phyloP scores from a whole-genome alignment of 2,797 vertebrate genomes.

The Neostethus bicornis region DNA sequence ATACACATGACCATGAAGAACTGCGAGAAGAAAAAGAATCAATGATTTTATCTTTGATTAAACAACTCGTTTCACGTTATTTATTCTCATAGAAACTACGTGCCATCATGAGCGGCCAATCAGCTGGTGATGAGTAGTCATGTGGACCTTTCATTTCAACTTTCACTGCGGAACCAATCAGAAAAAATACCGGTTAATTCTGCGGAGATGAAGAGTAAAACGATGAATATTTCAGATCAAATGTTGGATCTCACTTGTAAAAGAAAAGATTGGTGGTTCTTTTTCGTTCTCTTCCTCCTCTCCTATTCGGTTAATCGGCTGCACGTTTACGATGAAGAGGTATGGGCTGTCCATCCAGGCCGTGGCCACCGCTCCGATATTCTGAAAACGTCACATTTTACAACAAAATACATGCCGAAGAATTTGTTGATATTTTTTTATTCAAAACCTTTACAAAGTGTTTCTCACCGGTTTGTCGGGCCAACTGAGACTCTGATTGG shows the following conservation, averaged over 20 bases:
- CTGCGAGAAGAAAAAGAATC: constrained; percentile 33
- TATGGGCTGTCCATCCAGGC: constrained; percentile 93
- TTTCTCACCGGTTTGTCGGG: constrained; percentile 75
- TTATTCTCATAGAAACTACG: neutral
- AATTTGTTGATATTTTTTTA: neutral
- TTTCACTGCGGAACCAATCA: constrained; percentile 76
- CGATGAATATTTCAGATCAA: neutral
- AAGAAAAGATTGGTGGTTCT: constrained; percentile 58
- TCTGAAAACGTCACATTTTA: constrained; percentile 61
- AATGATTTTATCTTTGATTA: neutral
- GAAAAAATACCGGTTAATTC: neutral
- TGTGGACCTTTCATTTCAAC: constrained; percentile 92
- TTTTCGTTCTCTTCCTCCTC: constrained; percentile 47
- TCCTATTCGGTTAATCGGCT: constrained; percentile 33
- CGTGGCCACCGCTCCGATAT: constrained; percentile 84
- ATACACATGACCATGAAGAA: constrained; percentile 95
- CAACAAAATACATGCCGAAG: neutral
- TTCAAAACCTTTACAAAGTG: neutral
- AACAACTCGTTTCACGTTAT: neutral
- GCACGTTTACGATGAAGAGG: constrained; percentile 90
- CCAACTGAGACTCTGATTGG: constrained; percentile 70
- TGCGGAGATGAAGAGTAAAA: neutral
- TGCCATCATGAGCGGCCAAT: constrained; percentile 96
- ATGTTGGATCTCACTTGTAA: constrained; percentile 67
- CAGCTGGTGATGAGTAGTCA: constrained; percentile 92